phyloP scores from a whole-genome alignment of 2,113 vertebrate species.

The Trinectes maculatus region DNA sequence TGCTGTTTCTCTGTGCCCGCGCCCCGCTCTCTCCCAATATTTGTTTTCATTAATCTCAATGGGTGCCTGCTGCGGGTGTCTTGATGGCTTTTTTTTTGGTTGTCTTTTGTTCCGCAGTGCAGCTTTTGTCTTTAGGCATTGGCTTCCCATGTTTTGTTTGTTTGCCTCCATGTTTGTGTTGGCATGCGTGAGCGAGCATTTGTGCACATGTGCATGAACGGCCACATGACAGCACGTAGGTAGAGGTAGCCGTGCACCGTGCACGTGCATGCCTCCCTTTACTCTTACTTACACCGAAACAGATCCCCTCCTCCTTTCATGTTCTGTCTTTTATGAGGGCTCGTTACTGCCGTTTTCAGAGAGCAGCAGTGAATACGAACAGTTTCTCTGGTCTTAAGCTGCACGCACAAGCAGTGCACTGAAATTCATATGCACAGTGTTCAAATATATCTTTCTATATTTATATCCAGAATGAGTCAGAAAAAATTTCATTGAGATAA shows the following conservation, averaged over 20 bases:
- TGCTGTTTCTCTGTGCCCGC: slow-evolving; percentile 75
- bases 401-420: background rate
- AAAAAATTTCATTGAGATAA: no score
- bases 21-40: slow-evolving; percentile 78
- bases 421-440: background rate
- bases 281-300: slow-evolving; percentile 31
- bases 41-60: slow-evolving; percentile 94
- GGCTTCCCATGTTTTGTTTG: slow-evolving; percentile 62
- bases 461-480: background rate
- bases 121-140: slow-evolving; percentile 74
- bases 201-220: slow-evolving; percentile 33
- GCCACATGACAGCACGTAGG: slow-evolving; percentile 13
- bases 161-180: slow-evolving; percentile 45
- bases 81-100: slow-evolving; percentile 86
- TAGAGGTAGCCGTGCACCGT: background rate
- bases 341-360: slow-evolving; percentile 43
- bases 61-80: slow-evolving; percentile 87
- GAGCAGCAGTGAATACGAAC: background rate
- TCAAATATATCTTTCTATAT: no score
- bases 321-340: slow-evolving; percentile 45
- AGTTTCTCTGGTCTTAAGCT: slow-evolving; percentile 1
- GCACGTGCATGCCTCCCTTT: background rate
- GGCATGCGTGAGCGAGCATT: slow-evolving; percentile 24
- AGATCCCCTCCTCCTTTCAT: slow-evolving; percentile 37
- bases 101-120: slow-evolving; percentile 82